Evolutionary conservation across 2,113 vertebrate genomes (phyloP).

Genomic region (Gymnobelideus leadbeateri): DNA sequence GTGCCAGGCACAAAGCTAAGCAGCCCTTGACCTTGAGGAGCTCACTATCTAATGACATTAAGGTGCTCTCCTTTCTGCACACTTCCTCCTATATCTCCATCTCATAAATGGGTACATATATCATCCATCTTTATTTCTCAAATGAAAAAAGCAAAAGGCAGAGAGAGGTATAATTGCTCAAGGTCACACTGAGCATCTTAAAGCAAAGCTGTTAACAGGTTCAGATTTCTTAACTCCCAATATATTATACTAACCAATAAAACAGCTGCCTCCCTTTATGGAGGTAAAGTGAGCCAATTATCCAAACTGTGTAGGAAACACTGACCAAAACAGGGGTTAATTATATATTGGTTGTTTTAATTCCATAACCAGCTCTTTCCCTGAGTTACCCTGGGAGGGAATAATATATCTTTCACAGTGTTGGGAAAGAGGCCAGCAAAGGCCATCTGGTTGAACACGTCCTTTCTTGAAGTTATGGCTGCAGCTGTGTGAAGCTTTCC

Average conservation of each 20-base stretch:
- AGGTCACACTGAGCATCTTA: constrained; percentile 55
- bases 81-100: neutral
- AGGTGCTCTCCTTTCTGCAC: neutral
- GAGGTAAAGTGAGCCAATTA: constrained; percentile 75
- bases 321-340: constrained; percentile 81
- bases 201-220: constrained; percentile 24
- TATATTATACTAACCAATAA: constrained; percentile 60
- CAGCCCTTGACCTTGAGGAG: neutral
- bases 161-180: constrained; percentile 44
- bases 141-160: constrained; percentile 13
- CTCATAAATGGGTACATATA: neutral
- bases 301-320: constrained; percentile 73
- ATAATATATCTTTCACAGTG: constrained; percentile 70
- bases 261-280: constrained; percentile 66
- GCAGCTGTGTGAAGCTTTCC: constrained; percentile 72
- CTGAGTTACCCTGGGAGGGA: constrained; percentile 73
- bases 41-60: neutral
- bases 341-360: constrained; percentile 77
- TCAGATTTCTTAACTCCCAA: constrained; percentile 58
- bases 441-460: constrained; percentile 73
- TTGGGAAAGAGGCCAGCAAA: constrained; percentile 77
- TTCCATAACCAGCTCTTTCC: constrained; percentile 78
- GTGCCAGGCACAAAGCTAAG: no score
- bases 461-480: constrained; percentile 70
- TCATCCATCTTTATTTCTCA: neutral